Conservation (phyloP, 2,797 vertebrate species). For the Tarsius wallacei region DNA sequence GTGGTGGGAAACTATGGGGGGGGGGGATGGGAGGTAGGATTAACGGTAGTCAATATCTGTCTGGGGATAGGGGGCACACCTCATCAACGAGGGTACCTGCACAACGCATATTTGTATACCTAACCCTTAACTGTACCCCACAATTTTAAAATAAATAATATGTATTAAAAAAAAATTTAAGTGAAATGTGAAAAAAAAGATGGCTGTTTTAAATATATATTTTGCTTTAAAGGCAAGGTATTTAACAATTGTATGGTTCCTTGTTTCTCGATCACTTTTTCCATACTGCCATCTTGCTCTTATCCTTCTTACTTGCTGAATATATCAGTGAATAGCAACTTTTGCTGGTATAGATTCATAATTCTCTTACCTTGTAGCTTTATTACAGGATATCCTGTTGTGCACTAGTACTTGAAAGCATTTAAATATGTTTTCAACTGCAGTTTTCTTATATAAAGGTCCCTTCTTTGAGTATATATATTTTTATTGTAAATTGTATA, state of each 20-base stretch:
- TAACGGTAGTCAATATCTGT: too few relatives aligned
- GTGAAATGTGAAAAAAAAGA: background rate
- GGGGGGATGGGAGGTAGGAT: too few relatives aligned
- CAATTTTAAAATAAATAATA: too few relatives aligned
- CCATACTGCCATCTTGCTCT: slow-evolving; percentile 22
- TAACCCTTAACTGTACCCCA: too few relatives aligned
- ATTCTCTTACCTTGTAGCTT: slow-evolving; percentile 60
- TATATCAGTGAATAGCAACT: slow-evolving; percentile 34
- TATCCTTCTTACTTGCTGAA: slow-evolving; percentile 45
- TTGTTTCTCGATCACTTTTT: slow-evolving; percentile 44
- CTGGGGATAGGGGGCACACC: too few relatives aligned
- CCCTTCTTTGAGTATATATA: slow-evolving; percentile 66
- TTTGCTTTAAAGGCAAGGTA: slow-evolving; percentile 61
- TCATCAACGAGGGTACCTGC: too few relatives aligned
- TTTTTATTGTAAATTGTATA: slow-evolving; percentile 71
- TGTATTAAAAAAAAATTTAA: background rate
- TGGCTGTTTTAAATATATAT: background rate
- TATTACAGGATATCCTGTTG: slow-evolving; percentile 45
- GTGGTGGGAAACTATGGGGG: too few relatives aligned
- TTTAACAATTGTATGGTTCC: slow-evolving; percentile 53
- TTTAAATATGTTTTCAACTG: slow-evolving; percentile 60
- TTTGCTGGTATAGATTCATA: background rate
- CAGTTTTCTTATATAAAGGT: slow-evolving; percentile 77
- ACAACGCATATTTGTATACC: too few relatives aligned
- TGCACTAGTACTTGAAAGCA: slow-evolving; percentile 36